These are phyloP conservation scores for Amblyornis subalaris DNA, from an alignment of 2,113 vertebrate species.

Conservation along the genomic window DNA sequence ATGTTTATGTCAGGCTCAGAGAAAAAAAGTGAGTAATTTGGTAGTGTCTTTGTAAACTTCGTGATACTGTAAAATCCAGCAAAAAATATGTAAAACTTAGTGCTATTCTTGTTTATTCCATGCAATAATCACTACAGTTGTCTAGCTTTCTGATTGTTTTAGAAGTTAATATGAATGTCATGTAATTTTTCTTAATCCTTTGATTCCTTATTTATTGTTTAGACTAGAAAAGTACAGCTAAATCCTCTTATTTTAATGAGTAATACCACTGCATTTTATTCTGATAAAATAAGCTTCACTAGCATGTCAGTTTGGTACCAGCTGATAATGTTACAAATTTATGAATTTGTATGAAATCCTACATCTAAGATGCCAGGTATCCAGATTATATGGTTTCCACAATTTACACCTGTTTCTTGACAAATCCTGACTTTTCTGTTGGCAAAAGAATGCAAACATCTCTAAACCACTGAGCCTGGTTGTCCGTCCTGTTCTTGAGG, in stretches of 20 bases:
- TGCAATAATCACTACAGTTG: background rate
- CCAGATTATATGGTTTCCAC: background rate
- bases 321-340: background rate
- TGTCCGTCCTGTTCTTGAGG: background rate
- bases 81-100: background rate
- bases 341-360: background rate
- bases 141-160: background rate
- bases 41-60: background rate
- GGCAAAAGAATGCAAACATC: background rate
- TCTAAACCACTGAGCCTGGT: background rate
- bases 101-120: background rate
- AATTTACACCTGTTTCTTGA: background rate
- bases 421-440: background rate
- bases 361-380: background rate
- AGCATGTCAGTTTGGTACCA: background rate
- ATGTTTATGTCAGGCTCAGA: constrained; percentile 92
- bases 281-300: background rate
- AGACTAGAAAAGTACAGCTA: background rate
- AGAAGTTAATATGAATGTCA: background rate
- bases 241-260: background rate
- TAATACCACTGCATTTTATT: background rate
- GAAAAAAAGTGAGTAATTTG: constrained; percentile 80
- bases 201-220: background rate
- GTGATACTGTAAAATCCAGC: background rate
- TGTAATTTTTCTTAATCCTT: background rate